Evolutionary conservation across 2,797 vertebrate genomes (phyloP).

Genomic region (Acanthornis magna): DNA sequence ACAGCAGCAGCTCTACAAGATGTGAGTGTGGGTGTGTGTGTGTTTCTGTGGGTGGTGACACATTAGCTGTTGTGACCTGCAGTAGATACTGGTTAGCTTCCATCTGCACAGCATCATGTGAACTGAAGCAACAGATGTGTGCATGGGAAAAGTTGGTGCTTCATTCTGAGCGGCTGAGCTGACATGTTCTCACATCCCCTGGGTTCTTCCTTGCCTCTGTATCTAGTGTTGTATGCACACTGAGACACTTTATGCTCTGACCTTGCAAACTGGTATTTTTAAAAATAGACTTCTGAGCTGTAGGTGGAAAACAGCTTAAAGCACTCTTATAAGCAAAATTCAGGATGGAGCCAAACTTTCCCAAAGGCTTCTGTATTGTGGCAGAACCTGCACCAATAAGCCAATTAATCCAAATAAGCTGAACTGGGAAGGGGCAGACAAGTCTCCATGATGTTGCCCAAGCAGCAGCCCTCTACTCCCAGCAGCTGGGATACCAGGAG

Average conservation of each 20-base stretch:
- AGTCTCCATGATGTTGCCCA: fast-evolving
- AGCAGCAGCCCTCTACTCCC: fast-evolving
- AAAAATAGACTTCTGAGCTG: neutral
- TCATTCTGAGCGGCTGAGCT: neutral
- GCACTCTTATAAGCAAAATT: neutral
- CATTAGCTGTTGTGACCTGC: neutral
- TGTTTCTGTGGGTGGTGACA: neutral
- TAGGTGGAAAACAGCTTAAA: neutral
- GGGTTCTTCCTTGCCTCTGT: neutral
- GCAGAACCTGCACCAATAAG: neutral
- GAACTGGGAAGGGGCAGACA: neutral
- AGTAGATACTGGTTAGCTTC: neutral
- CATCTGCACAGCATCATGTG: neutral
- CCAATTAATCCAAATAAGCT: neutral
- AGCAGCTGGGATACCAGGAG: neutral
- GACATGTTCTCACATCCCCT: neutral
- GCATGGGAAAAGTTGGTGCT: neutral
- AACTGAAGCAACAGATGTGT: neutral
- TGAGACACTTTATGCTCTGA: neutral
- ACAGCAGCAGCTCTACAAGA: neutral
- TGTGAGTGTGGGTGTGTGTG: neutral
- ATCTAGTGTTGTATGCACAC: too few species aligned
- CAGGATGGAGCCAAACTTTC: neutral
- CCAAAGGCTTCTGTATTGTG: neutral
- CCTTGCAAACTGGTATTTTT: neutral